Base-by-base conservation (phyloP, 2,797 vertebrate species). In the Platalea minor region DNA sequence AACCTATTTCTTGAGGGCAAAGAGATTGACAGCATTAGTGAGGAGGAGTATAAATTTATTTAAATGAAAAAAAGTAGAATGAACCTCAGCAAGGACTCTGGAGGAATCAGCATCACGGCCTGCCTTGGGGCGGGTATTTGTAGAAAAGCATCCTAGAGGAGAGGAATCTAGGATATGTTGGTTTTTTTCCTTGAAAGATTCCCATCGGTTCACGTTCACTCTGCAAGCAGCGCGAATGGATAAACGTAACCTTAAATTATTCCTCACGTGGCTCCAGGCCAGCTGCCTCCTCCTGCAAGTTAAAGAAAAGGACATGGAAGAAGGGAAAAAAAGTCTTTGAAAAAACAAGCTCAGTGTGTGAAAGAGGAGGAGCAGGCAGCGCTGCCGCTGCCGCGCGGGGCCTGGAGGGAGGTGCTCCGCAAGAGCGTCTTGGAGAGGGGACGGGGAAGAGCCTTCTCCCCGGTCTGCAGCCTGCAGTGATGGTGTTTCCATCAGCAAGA, bases 1-100 rank as follows among this genome's bases (percentile, higher is more conserved):
- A 93, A 64, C 59, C 61, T 51, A 5, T 46, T 89, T 56, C 89
- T 89, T 67, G 73, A 92, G 76, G 91, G 96, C 87, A 85, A 37
- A 75, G 75, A 86, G 69, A 78, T 2, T 56, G 45, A 69, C 46
- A 73, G 85, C 57, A n/a, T 3, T 6, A 73, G 39, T 21, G 26
- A 80, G 54, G 48, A 81, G 53, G 7, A 88, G 31, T 19, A 54
- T 50, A 26, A 5, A 86, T 88, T 63, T 77, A 85, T 76, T 93
- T 60, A 81, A 92, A 60, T 45, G 57, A 59, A 48, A 72, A 64
- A 64, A 70, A 81, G 13, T 39, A 91, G 53, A 88, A 54, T 33
- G 43, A 88, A 70, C 48, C 61, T 69, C 63, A 43, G 65, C 57
- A 67, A 87, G 23, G 54, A 11, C 65, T 88, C 57, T 5, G 61